Evolutionary conservation across 2,113 vertebrate species (phyloP).

Genomic region (Bos taurus): ARS-UCD2.0 NC_037352.1:21520001-21520500

Average conservation of each 20-base stretch:
- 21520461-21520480: neutral
- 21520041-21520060: neutral
- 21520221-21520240: neutral
- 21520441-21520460: neutral
- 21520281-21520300: neutral
- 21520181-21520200: neutral
- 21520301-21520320: neutral
- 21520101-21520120: neutral
- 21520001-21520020: neutral
- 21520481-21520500: neutral
- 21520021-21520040: neutral
- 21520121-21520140: neutral
- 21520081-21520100: neutral
- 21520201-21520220: neutral
- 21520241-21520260: too few species aligned
- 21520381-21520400: neutral
- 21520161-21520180: fast-evolving
- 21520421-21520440: neutral
- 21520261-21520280: neutral
- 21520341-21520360: neutral
- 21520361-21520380: neutral
- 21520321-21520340: neutral
- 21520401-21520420: neutral
- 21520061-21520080: too few species aligned
- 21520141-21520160: neutral